A percentile compares a stretch with the other conserved stretches of the same genome.
Conservation (phyloP, 2,888 invertebrate species). For the Eupithecia abbreviata region DNA sequence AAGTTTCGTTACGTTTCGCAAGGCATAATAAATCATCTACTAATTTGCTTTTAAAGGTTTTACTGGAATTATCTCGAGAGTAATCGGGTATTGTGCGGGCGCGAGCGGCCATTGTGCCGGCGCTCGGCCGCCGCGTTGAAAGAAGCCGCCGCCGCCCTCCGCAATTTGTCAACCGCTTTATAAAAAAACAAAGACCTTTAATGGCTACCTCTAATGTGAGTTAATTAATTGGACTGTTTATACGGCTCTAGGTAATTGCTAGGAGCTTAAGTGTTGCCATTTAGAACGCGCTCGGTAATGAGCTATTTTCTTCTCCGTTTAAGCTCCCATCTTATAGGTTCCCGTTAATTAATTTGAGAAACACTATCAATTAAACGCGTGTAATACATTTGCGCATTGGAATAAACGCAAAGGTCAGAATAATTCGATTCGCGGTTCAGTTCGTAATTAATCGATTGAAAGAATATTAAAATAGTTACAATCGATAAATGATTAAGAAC, state of each 20-base stretch:
- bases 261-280: constrained; percentile 55
- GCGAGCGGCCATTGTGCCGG: constrained; percentile 62
- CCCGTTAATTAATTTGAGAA: constrained; percentile 40
- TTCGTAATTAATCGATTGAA: constrained; percentile 36
- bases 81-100: constrained; percentile 75
- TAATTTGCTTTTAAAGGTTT: constrained; percentile 84
- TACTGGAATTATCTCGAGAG: constrained; percentile 77
- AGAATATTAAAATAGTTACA: constrained; percentile 47
- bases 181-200: constrained; percentile 72
- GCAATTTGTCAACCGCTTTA: constrained; percentile 74
- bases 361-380: constrained; percentile 28
- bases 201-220: constrained; percentile 65
- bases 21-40: constrained; percentile 80
- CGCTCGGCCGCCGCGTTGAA: constrained; percentile 55
- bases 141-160: constrained; percentile 69
- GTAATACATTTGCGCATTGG: constrained; percentile 21
- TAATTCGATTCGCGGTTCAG: constrained; percentile 31
- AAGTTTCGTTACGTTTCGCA: constrained; percentile 69
- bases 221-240: constrained; percentile 75
- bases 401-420: constrained; percentile 26
- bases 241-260: constrained; percentile 65
- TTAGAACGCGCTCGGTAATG: constrained; percentile 48
- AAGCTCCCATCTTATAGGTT: constrained; percentile 31
- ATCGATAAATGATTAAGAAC: constrained; percentile 65
- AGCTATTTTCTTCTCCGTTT: constrained; percentile 41